Evolutionary conservation across 2,888 invertebrate species (phyloP).

Genomic region (Antheraea yamamai): DNA sequence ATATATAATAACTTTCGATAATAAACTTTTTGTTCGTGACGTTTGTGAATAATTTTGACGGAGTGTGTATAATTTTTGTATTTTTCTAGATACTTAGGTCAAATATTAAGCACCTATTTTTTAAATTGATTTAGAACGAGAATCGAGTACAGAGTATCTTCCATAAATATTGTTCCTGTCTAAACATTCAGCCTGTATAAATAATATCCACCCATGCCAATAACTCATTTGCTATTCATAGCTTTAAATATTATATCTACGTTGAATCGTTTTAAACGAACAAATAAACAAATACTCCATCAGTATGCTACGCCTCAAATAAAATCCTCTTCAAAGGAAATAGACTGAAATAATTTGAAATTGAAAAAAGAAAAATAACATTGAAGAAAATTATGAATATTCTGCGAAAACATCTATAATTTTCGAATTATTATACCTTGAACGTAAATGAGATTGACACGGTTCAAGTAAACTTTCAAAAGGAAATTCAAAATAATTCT

Average conservation of each 20-base stretch:
- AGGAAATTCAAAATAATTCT: not conserved
- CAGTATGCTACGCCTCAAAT: not conserved
- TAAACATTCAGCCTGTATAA: too few species aligned
- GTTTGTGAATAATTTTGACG: too few species aligned
- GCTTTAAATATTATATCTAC: not conserved
- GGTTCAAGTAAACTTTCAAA: conserved; percentile 1
- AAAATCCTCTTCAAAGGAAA: conserved; percentile 13
- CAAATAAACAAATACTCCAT: conserved; percentile 5
- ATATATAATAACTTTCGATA: too few species aligned
- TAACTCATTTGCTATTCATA: conserved; percentile 3
- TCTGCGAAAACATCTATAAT: not conserved
- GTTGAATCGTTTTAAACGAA: not conserved
- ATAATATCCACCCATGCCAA: too few species aligned
- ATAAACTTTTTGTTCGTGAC: too few species aligned
- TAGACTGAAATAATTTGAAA: conserved; percentile 6
- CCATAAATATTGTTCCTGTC: too few species aligned
- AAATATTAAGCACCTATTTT: too few species aligned
- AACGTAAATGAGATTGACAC: conserved; percentile 7
- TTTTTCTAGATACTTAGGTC: too few species aligned
- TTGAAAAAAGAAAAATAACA: conserved; percentile 6
- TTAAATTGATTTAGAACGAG: too few species aligned
- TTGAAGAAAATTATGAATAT: not conserved
- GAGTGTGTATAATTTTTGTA: too few species aligned
- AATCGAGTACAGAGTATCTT: too few species aligned
- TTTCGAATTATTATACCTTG: not conserved